Conservation (phyloP, 2,797 vertebrate species). For the Acropternis orthonyx region DNA sequence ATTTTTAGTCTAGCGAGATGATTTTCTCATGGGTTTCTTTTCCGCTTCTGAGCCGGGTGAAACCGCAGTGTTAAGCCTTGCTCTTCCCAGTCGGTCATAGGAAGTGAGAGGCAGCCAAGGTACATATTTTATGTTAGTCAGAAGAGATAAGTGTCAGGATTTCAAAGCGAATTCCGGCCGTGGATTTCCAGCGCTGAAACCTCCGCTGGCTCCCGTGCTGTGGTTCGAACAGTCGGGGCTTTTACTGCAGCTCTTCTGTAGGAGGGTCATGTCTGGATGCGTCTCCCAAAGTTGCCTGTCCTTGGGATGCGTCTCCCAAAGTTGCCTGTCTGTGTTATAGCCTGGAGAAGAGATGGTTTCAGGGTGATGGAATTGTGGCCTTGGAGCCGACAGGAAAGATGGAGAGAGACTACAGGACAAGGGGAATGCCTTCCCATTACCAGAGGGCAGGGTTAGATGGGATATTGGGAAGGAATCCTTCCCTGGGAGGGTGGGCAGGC, state of each 20-base stretch:
- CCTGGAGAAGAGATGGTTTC: neutral
- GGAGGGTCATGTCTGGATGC: neutral
- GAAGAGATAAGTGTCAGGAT: slow-evolving; percentile 25
- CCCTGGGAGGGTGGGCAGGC: neutral
- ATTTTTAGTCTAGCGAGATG: neutral
- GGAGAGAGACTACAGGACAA: neutral
- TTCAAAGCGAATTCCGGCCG: neutral
- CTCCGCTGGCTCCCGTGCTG: neutral
- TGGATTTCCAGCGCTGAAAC: neutral
- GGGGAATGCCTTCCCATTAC: neutral
- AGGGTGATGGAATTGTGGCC: too few relatives aligned
- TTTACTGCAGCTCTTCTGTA: neutral
- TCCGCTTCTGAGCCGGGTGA: neutral
- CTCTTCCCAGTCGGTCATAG: neutral
- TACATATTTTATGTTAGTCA: slow-evolving; percentile 8
- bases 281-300: too few relatives aligned
- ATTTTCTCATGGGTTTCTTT: slow-evolving; percentile 48
- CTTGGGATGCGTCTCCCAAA: neutral
- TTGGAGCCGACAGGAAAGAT: fast-evolving
- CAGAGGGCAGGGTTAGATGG: neutral
- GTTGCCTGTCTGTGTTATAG: neutral
- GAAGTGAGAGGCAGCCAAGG: slow-evolving; percentile 25
- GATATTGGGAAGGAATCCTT: neutral
- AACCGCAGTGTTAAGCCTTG: slow-evolving; percentile 45
- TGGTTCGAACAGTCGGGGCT: neutral